Conservation (phyloP, 2,888 invertebrate species). For the Coecobrya sp. region DNA sequence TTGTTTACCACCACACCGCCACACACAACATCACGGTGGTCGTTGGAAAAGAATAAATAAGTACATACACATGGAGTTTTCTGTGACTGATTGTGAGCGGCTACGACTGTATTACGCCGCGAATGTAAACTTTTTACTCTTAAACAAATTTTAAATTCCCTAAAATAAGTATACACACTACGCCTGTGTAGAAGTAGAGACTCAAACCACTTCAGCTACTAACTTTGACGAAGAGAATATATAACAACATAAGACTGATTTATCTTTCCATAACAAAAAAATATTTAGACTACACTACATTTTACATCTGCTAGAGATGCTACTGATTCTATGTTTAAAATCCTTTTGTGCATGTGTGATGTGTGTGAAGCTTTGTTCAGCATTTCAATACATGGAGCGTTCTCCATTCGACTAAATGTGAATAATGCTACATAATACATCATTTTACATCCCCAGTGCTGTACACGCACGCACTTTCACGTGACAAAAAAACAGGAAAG, state of each 20-base stretch:
- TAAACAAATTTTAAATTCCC: slow-evolving; percentile 29
- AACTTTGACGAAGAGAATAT: background rate
- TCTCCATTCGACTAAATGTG: no score
- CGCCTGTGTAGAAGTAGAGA: background rate
- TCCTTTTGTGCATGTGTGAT: background rate
- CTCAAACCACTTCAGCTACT: background rate
- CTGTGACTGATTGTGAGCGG: background rate
- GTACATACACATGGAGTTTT: background rate
- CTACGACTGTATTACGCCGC: background rate
- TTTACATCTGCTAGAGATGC: no score
- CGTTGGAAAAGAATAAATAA: background rate
- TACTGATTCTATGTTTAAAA: background rate
- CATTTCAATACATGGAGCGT: background rate
- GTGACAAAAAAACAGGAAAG: no score
- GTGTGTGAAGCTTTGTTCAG: background rate
- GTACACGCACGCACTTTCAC: no score
- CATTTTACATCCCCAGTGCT: no score
- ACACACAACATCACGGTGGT: background rate
- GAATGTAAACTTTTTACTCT: background rate
- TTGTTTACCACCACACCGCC: background rate
- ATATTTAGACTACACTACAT: background rate
- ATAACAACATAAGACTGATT: background rate
- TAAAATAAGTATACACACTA: background rate
- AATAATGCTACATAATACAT: no score
- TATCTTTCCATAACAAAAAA: slow-evolving; percentile 1